Percentiles rank a stretch among this genome's conserved stretches.
phyloP scores from a whole-genome alignment of 2,888 invertebrate genomes.

The Acleris cristana region DNA sequence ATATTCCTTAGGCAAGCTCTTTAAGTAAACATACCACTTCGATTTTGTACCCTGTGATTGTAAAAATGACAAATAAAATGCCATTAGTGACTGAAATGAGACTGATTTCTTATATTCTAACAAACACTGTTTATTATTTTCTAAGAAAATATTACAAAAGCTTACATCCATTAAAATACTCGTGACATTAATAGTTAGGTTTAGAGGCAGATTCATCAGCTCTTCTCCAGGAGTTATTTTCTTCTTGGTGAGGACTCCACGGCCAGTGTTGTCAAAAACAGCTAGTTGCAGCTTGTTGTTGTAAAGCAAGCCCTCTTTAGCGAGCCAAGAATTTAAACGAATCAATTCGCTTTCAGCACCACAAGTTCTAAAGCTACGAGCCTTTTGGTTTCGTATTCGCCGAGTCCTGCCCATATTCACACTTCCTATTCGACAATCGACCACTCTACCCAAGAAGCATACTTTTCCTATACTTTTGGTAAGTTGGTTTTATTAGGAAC shows the following conservation, averaged over 20 bases:
- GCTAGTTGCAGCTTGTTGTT: constrained; percentile 82
- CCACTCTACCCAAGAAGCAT: background rate
- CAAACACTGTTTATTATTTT: constrained; percentile 74
- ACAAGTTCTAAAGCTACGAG: constrained; percentile 61
- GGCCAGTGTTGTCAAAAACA: constrained; percentile 86
- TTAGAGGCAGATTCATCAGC: constrained; percentile 84
- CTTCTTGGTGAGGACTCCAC: constrained; percentile 88
- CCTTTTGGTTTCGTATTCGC: constrained; percentile 66
- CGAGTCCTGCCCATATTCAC: constrained; percentile 79
- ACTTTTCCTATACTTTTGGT: background rate
- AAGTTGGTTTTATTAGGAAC: background rate
- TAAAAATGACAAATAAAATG: constrained; percentile 89
- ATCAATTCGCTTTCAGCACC: constrained; percentile 68
- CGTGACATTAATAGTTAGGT: constrained; percentile 83
- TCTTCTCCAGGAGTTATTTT: constrained; percentile 82
- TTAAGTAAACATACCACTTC: constrained; percentile 86
- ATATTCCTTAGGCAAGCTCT: constrained; percentile 87
- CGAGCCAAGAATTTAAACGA: constrained; percentile 81
- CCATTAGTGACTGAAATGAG: constrained; percentile 88
- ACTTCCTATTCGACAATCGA: background rate
- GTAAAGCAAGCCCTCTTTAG: constrained; percentile 81
- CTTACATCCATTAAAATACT: constrained; percentile 80
- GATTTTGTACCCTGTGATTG: constrained; percentile 82
- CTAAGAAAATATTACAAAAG: constrained; percentile 78
- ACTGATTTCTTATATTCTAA: constrained; percentile 65